Conservation (phyloP, 2,113 vertebrate species). For the Ceyx margarethae region DNA sequence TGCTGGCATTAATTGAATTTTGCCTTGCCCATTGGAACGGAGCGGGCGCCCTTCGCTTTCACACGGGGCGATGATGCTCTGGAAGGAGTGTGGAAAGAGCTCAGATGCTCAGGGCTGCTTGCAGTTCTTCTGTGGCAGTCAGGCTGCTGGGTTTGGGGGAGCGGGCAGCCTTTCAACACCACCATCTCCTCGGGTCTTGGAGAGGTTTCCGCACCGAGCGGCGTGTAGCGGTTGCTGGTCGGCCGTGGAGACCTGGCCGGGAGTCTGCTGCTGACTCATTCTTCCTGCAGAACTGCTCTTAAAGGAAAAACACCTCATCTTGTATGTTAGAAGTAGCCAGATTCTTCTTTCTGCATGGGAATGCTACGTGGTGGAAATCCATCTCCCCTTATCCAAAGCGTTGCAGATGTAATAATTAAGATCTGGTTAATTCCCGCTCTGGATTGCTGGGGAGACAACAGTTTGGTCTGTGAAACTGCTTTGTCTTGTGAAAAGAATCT, state of each 20-base stretch:
- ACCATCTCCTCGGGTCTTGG: not conserved
- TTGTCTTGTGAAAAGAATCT: constrained; percentile 18
- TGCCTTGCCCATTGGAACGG: not conserved
- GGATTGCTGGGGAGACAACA: not conserved
- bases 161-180: not conserved
- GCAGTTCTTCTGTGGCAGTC: not conserved
- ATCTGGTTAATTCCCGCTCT: not conserved
- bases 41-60: not conserved
- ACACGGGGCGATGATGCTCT: not conserved
- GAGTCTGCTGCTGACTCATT: constrained; percentile 12
- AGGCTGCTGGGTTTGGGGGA: not conserved
- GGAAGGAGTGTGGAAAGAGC: not conserved
- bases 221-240: not conserved
- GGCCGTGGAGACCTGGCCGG: not conserved
- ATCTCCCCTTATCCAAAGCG: not conserved
- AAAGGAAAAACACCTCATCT: not conserved
- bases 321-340: accelerated
- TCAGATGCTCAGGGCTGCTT: not conserved
- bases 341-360: not conserved
- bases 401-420: not conserved
- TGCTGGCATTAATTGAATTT: constrained; percentile 29
- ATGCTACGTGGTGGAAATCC: not conserved
- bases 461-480: not conserved
- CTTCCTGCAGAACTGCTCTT: not conserved
- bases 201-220: not conserved